Base-by-base conservation (phyloP, 2,113 vertebrate species). In the Petrocephalus zakoni region DNA sequence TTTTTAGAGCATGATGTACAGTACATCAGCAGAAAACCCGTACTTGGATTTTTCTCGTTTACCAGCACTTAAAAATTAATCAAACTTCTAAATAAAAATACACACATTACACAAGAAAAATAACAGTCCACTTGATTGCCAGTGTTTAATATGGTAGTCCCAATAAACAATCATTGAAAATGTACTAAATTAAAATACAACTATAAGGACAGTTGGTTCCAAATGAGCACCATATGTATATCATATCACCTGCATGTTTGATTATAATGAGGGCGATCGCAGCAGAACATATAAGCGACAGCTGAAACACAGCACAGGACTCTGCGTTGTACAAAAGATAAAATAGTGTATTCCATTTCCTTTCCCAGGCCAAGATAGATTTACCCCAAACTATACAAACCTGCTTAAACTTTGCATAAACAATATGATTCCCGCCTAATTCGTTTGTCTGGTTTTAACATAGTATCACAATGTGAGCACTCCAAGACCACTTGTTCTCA, bases 1-100 rank as follows among this genome's bases (percentile, higher is more conserved):
- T 97, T 97, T 97, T 92, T 95, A 95, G 95, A 96, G 95, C 95
- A 96, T 96, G 95, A 94, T 93, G 93, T 94, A 95, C 93, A 93
- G 93, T 94, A 95, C 93, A 93, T 94, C 88, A 95, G 93, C 94
- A 95, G 91, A 90, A 51, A 83, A 2, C 83, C 87, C 89, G 91
- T 29, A 86, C 55, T 68, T 29, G 29, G 82, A 87, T 85, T 90
- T 47, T 52, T 85, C 22, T 58, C 91, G 52, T 75, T 42, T 88
- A 88, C 87, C 47, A 83, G 87, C 90, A 89, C 92, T 72, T 87
- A 88, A 42, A 11, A 64, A 64, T 85, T 88, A 64, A 91, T 90
- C 10, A 86, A 22, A 46, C 86, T 88, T 89, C 42, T 90, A 93
- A 90, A 55, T 91, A 88, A 90, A 90, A 90, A 88, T 21, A 52